Conservation (phyloP, 1,140 invertebrate species). For the Caenorhabditis inopinata region DNA sequence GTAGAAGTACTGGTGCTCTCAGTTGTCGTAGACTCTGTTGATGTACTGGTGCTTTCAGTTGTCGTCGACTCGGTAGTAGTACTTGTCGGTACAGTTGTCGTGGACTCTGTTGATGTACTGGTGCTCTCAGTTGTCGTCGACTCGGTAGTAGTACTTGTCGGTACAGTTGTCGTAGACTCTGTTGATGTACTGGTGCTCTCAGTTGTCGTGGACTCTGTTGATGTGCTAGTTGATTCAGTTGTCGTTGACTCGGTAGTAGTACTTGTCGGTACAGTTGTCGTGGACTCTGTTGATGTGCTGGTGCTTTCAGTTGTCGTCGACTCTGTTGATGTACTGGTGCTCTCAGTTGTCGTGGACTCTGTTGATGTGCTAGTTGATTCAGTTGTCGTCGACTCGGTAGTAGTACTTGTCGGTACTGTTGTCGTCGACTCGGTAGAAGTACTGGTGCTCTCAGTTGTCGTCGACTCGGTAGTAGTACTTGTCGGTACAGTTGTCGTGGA, state of each 20-base stretch:
- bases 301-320: background rate
- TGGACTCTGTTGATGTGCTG: background rate
- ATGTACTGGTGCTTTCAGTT: background rate
- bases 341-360: background rate
- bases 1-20: background rate
- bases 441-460: background rate
- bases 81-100: background rate
- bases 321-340: background rate
- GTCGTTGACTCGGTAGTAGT: background rate
- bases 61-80: background rate
- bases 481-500: background rate
- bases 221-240: background rate
- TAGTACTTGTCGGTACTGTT: background rate
- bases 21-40: background rate
- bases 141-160: background rate
- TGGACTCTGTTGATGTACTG: background rate
- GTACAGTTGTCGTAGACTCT: background rate
- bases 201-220: background rate
- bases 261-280: background rate
- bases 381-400: background rate
- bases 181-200: background rate
- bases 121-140: background rate
- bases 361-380: background rate
- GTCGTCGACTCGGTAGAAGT: no score
- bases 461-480: background rate